phyloP scores from a whole-genome alignment of 2,113 vertebrate genomes.

The Athene cunicularia region DNA sequence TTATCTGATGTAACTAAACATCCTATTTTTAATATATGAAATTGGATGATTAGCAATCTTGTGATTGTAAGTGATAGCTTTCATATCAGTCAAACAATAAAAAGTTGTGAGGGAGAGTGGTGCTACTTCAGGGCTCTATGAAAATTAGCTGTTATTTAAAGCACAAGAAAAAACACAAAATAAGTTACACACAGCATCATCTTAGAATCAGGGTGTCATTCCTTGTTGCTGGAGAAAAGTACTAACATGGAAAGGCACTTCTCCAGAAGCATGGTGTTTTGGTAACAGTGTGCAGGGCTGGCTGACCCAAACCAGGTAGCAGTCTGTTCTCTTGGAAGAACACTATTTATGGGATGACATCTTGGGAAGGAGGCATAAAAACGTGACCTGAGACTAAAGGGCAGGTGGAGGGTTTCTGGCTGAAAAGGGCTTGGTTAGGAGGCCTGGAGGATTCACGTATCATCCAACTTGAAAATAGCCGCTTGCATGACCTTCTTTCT shows the following conservation, averaged over 20 bases:
- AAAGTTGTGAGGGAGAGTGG: accelerated
- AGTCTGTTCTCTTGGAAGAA: neutral
- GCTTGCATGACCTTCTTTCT: neutral
- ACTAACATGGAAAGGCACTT: neutral
- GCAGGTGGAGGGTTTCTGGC: neutral
- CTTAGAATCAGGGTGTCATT: neutral
- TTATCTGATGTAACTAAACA: neutral
- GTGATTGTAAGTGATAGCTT: neutral
- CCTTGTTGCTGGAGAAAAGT: neutral
- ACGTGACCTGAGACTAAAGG: neutral
- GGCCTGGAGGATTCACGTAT: neutral
- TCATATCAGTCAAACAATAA: neutral
- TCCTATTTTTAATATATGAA: neutral
- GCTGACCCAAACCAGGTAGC: neutral
- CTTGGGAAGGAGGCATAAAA: neutral
- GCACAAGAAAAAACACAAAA: neutral
- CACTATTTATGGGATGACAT: neutral
- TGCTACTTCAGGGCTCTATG: neutral
- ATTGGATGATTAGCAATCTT: neutral
- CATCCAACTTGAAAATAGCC: neutral
- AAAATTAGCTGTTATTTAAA: slow-evolving; percentile 12
- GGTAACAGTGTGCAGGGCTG: neutral
- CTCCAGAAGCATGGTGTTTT: neutral
- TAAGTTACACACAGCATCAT: neutral
- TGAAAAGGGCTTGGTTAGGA: neutral